Conservation (phyloP, 2,113 vertebrate genomes). For the Actinemys pallida region DNA sequence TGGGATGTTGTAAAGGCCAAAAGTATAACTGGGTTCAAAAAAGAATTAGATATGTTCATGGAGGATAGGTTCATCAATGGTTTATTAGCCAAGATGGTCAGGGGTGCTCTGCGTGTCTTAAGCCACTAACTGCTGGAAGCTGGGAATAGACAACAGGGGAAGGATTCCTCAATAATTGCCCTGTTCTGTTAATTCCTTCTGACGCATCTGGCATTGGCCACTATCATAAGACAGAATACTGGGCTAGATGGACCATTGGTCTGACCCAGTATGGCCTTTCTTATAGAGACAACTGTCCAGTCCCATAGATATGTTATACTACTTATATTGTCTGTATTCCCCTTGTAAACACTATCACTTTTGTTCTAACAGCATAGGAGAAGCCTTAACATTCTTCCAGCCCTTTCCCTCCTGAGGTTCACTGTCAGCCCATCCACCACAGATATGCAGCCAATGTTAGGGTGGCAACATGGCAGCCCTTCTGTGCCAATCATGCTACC, state of each 20-base stretch:
- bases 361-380: background rate
- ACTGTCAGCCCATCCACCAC: background rate
- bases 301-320: background rate
- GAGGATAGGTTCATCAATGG: background rate
- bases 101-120: background rate
- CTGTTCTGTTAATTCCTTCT: background rate
- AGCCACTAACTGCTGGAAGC: background rate
- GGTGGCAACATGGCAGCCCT: constrained; percentile 38
- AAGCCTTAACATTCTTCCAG: background rate
- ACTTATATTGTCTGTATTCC: background rate
- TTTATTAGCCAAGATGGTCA: background rate
- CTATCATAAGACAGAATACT: background rate
- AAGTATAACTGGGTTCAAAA: background rate
- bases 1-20: background rate
- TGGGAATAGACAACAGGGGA: background rate
- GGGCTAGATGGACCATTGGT: background rate
- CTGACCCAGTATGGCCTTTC: background rate
- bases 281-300: background rate
- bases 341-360: background rate
- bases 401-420: background rate
- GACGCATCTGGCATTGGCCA: background rate
- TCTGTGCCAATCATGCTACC: background rate
- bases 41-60: background rate
- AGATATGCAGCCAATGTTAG: rapidly evolving
- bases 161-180: background rate